A percentile compares a stretch with the other conserved stretches of the same genome.
phyloP scores from a whole-genome alignment of 2,113 vertebrate genomes.

The Varanus komodoensis region DNA sequence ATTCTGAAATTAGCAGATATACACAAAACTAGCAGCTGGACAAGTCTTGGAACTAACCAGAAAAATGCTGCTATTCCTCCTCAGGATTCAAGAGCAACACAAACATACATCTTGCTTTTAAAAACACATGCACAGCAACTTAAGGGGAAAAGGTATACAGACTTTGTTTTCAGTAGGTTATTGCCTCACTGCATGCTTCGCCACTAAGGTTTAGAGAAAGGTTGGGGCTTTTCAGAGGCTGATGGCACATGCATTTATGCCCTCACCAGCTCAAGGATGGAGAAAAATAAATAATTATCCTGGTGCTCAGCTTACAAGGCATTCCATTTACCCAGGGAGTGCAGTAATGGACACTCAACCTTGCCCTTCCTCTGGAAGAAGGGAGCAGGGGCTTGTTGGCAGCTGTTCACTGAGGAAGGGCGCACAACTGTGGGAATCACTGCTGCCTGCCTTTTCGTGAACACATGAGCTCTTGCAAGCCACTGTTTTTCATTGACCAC shows the following conservation, averaged over 20 bases:
- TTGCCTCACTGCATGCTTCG: too few species aligned
- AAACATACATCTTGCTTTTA: background rate
- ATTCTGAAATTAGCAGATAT: slow-evolving; percentile 39
- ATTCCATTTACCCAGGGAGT: background rate
- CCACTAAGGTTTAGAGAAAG: too few species aligned
- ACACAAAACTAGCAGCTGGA: slow-evolving; percentile 29
- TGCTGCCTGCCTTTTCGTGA: background rate
- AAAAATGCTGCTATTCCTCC: slow-evolving; percentile 61
- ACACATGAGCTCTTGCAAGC: background rate
- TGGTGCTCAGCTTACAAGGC: background rate
- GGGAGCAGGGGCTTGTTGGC: background rate
- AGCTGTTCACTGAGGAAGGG: background rate
- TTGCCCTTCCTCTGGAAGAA: background rate
- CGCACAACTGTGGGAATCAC: background rate
- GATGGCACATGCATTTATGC: background rate
- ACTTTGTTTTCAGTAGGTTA: too few species aligned
- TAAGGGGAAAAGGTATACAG: too few species aligned
- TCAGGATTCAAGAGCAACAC: slow-evolving; percentile 17
- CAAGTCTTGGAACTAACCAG: slow-evolving; percentile 19
- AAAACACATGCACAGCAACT: too few species aligned
- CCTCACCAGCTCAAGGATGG: background rate
- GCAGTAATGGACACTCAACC: background rate
- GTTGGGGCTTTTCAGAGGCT: too few species aligned
- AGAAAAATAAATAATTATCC: background rate
- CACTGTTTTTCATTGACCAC: background rate